Conservation (phyloP, 2,113 vertebrate genomes). For the Arenaria interpres region DNA sequence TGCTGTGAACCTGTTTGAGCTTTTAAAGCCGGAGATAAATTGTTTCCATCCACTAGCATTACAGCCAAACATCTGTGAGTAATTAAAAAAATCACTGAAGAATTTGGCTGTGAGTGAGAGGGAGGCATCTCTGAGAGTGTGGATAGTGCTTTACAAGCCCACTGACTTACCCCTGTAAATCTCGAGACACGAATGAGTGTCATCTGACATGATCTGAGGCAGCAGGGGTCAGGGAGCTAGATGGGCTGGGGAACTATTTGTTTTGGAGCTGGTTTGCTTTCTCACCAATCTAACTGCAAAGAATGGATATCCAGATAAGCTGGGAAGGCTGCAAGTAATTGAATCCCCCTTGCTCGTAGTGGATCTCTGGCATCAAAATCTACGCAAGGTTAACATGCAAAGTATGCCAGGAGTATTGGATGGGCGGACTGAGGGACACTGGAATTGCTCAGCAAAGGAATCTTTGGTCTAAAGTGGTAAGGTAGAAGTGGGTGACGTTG, state of each 20-base stretch:
- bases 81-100: conserved; percentile 65
- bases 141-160: conserved; percentile 9
- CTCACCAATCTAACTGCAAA: background rate
- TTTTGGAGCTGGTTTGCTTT: background rate
- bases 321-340: background rate
- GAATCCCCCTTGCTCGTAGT: background rate
- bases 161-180: conserved; percentile 28
- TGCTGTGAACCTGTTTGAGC: conserved; percentile 60
- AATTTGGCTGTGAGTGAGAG: conserved; percentile 40
- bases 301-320: background rate
- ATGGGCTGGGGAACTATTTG: background rate
- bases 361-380: background rate
- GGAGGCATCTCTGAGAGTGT: background rate
- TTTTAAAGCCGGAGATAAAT: conserved; percentile 76
- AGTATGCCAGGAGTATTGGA: background rate
- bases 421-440: background rate
- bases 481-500: background rate
- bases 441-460: background rate
- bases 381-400: background rate
- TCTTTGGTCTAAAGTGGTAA: background rate
- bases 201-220: background rate
- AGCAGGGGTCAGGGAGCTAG: background rate
- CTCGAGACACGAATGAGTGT: conserved; percentile 1
- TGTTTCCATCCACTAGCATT: conserved; percentile 58
- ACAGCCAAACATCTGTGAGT: conserved; percentile 69